Conservation (phyloP, 2,797 vertebrate genomes). For the Masticophis lateralis region DNA sequence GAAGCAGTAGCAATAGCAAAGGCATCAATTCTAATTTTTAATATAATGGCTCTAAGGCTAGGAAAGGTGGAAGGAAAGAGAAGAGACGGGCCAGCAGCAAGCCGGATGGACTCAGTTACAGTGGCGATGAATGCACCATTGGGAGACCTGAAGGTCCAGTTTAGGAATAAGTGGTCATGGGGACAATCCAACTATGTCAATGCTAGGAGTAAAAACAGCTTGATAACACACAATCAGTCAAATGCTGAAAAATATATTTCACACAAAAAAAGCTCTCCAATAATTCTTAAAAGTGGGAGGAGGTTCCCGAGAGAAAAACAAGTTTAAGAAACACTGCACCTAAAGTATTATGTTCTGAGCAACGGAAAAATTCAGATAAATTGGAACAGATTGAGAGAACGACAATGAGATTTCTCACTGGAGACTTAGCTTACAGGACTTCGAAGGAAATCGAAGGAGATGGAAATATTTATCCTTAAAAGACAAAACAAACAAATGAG, state of each 20-base stretch:
- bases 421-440: neutral
- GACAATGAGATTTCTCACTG: neutral
- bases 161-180: neutral
- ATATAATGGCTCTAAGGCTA: neutral
- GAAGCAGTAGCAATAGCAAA: neutral
- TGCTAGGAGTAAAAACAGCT: neutral
- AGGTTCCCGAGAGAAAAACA: neutral
- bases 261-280: neutral
- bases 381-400: neutral
- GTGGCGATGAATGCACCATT: neutral
- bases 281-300: neutral
- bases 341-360: neutral
- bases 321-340: neutral
- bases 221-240: neutral
- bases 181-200: neutral
- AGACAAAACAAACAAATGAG: neutral
- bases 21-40: neutral
- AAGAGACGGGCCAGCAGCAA: neutral
- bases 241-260: neutral
- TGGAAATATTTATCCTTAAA: neutral
- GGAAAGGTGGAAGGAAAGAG: neutral
- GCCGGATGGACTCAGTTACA: neutral
- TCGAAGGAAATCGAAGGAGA: neutral
- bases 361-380: neutral
- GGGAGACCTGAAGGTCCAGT: neutral